phyloP scores from a whole-genome alignment of 2,113 vertebrate genomes.

The Alouatta palliata region DNA sequence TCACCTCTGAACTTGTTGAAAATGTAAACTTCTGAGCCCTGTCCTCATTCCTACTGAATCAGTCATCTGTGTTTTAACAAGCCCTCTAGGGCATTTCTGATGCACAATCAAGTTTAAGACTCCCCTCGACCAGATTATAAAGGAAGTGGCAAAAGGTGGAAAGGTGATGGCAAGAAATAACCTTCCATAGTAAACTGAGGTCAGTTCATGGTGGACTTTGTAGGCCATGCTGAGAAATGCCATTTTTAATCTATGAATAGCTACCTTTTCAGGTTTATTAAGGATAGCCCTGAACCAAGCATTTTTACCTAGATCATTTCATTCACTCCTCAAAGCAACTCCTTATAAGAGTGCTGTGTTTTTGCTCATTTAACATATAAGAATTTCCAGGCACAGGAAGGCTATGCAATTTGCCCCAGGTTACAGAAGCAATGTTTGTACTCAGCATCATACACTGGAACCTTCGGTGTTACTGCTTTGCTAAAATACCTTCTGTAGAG shows the following conservation, averaged over 20 bases:
- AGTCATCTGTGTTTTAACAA: not conserved
- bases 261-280: not conserved
- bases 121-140: not conserved
- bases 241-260: not conserved
- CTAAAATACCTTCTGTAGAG: not conserved
- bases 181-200: not conserved
- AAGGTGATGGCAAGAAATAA: not conserved
- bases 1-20: not conserved
- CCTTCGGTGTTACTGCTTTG: not conserved
- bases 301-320: not conserved
- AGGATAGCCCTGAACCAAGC: not conserved
- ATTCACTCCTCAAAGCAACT: not conserved
- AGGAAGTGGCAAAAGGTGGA: not conserved
- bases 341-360: not conserved
- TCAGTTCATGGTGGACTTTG: not conserved
- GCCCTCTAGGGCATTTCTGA: not conserved
- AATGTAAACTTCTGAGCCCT: not conserved
- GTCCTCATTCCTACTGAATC: not conserved
- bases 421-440: not conserved
- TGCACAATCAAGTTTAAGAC: not conserved
- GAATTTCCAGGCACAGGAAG: not conserved
- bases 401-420: not conserved
- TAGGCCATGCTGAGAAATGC: not conserved
- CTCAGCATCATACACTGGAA: not conserved
- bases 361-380: not conserved